phyloP scores from a whole-genome alignment of 2,888 invertebrate species.

The Idaea aversata region DNA sequence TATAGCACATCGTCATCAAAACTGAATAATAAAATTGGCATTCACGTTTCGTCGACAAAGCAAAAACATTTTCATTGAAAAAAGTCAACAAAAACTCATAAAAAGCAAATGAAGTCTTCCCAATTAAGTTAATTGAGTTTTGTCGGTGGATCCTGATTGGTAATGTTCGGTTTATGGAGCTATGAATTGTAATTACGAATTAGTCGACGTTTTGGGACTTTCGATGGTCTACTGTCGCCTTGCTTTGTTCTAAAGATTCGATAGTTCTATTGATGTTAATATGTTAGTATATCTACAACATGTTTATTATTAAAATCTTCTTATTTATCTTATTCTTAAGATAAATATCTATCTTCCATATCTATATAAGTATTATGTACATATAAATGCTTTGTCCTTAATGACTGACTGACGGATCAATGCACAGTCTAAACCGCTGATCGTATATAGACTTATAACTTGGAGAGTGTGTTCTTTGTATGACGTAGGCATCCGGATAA shows the following conservation, averaged over 20 bases:
- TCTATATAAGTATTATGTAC: too few species aligned
- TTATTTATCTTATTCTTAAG: too few species aligned
- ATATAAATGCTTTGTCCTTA: too few species aligned
- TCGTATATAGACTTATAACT: too few species aligned
- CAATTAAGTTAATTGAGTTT: slow-evolving; percentile 61
- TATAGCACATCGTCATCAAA: not conserved
- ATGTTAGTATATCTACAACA: not conserved
- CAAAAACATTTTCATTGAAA: slow-evolving; percentile 15
- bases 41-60: not conserved
- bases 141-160: slow-evolving; percentile 47
- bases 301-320: too few species aligned
- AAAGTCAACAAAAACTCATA: slow-evolving; percentile 34
- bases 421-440: too few species aligned
- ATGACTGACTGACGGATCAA: too few species aligned
- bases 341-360: too few species aligned
- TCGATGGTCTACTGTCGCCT: not conserved
- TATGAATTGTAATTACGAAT: slow-evolving; percentile 60
- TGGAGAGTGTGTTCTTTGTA: too few species aligned
- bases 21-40: not conserved
- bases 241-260: not conserved
- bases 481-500: too few species aligned
- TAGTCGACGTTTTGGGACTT: slow-evolving; percentile 29
- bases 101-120: slow-evolving; percentile 54
- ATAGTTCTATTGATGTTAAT: not conserved
- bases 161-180: slow-evolving; percentile 48